Evolutionary conservation across 2,888 invertebrate genomes (phyloP), one percentile per base, ranked within the genome.

Genomic region (Agrotis ipsilon): DNA sequence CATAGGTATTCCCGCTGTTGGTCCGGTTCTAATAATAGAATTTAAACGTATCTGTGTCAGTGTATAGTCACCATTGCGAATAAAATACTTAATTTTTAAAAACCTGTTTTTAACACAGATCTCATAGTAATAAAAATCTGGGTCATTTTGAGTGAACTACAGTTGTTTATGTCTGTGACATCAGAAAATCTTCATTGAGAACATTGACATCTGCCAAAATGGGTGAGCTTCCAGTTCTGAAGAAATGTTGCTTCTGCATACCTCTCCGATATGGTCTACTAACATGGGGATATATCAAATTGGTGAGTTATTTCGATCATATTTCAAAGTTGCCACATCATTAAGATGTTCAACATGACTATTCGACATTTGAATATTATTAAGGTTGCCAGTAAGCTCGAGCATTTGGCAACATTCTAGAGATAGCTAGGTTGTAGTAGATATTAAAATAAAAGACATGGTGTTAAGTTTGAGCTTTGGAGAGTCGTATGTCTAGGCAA

Each of bases 231-330:
- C 87, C 87, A 7, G 65, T 75, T 16, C 63, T 75, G 14, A 79
- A 75, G 55, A 81, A 85, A 70, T 88, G 87, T 55, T 88, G 86
- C 48, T 86, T 72, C 14, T 89, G 87, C 59, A 43, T 87, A 5
- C 87, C 88, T 2, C 32, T 87, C 3, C 71, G 88, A 58, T 83
- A 82, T 63, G 86, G 86, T 16, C 72, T 89, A 6, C 63, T 88
- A 0, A 61, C 59, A 7, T 86, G 84, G 83, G 82, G 76, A 13
- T 89, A 88, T 68, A 16, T 86, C 0, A 86, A 81, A 68, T 46
- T 86, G 76, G 85, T 85, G 60, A 84, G 81, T 77, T n/a, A 13
- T 24, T 24, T 24, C 1, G 1, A 55, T 11, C 9, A 55, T 24
- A 46, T 19, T 7, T 46, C 13, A 32, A 32, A 32, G 32, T 32